Conservation (phyloP, 2,113 vertebrate species). For the Suncus etruscus region DNA sequence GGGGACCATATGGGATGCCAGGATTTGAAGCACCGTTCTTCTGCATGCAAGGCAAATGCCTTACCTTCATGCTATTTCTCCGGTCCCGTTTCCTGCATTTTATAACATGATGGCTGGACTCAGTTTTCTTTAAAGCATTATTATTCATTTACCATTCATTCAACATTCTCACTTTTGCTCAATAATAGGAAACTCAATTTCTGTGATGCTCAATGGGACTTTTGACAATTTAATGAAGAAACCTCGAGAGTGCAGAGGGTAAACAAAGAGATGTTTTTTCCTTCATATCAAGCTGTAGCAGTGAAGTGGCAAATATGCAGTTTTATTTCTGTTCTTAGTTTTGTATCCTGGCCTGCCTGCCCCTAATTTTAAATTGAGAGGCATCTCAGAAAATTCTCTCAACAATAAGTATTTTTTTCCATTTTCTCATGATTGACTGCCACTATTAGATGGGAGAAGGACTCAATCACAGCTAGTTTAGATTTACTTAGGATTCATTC, state of each 20-base stretch:
- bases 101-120: background rate
- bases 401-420: slow-evolving; percentile 62
- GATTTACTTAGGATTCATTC: background rate
- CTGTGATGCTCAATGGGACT: slow-evolving; percentile 55
- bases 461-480: slow-evolving; percentile 3
- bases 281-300: slow-evolving; percentile 24
- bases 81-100: background rate
- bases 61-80: too few species aligned
- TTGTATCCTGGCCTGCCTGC: slow-evolving; percentile 35
- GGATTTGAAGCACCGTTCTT: too few species aligned
- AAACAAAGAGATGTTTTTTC: slow-evolving; percentile 53
- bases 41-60: too few species aligned
- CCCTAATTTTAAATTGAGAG: slow-evolving; percentile 67
- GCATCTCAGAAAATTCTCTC: slow-evolving; percentile 66
- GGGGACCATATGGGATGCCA: too few species aligned
- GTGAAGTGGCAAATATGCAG: slow-evolving; percentile 54
- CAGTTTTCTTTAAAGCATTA: slow-evolving; percentile 50
- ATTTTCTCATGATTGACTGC: slow-evolving; percentile 63
- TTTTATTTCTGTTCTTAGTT: slow-evolving; percentile 65
- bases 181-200: slow-evolving; percentile 65
- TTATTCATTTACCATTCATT: slow-evolving; percentile 62
- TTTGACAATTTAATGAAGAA: slow-evolving; percentile 77
- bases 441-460: slow-evolving; percentile 22
- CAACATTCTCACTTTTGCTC: slow-evolving; percentile 39
- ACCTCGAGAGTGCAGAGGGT: slow-evolving; percentile 46